These are phyloP conservation scores for Spicauda simplicius DNA, from an alignment of 2,888 invertebrate species.

Conservation along the genomic window DNA sequence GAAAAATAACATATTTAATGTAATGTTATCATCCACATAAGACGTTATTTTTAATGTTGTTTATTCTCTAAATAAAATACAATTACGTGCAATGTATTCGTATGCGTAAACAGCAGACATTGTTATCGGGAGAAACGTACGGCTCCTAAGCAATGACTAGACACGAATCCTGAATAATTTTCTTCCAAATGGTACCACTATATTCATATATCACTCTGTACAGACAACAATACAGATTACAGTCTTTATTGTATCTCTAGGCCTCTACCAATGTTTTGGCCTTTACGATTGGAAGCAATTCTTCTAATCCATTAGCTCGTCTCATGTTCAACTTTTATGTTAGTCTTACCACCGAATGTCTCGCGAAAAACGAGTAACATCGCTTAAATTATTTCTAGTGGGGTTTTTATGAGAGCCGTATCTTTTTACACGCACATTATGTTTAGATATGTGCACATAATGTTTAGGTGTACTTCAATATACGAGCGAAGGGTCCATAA, in stretches of 20 bases:
- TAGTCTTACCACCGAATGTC: constrained; percentile 79
- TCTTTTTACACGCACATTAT: constrained; percentile 83
- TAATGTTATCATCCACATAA: background rate
- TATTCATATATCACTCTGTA: constrained; percentile 44
- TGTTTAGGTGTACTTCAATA: constrained; percentile 72
- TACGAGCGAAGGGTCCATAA: constrained; percentile 74
- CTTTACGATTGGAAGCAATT: constrained; percentile 78
- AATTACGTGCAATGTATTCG: background rate
- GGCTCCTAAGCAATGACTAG: constrained; percentile 48
- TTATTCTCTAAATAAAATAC: background rate
- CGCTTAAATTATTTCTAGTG: constrained; percentile 83
- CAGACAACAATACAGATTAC: constrained; percentile 62
- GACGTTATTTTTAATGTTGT: background rate
- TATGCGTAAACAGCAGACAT: background rate
- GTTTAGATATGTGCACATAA: constrained; percentile 78
- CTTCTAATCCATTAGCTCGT: constrained; percentile 83
- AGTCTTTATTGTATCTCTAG: constrained; percentile 67
- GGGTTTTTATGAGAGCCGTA: constrained; percentile 81
- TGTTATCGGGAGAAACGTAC: constrained; percentile 44
- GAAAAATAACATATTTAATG: background rate
- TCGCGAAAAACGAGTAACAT: constrained; percentile 77
- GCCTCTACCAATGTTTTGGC: constrained; percentile 64
- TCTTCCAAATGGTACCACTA: constrained; percentile 20
- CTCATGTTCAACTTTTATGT: constrained; percentile 81
- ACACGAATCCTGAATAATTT: constrained; percentile 51